phyloP scores from a whole-genome alignment of 2,113 vertebrate species.

The Noturus placidus region DNA sequence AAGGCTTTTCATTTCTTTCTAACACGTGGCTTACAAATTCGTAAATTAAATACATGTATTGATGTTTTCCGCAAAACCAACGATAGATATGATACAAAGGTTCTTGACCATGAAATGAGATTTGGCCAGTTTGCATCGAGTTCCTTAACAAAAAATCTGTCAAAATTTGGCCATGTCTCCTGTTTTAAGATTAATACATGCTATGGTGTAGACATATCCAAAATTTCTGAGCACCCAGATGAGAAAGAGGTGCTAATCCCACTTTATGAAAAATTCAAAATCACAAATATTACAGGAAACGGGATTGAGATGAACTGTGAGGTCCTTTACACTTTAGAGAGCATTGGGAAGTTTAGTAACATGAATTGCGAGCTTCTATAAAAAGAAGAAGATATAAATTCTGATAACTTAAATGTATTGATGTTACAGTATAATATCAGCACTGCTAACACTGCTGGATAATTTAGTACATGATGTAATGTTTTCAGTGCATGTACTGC shows the following conservation, averaged over 20 bases:
- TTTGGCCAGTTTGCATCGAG: slow-evolving; percentile 1
- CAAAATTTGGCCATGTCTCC: rapidly evolving
- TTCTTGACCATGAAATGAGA: not conserved
- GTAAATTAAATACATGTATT: not conserved
- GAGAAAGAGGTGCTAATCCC: slow-evolving; percentile 17
- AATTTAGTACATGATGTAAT: not conserved
- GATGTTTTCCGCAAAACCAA: not conserved
- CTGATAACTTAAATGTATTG: not conserved
- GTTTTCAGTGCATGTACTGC: not conserved
- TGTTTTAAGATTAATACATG: slow-evolving; percentile 13
- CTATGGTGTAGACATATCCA: not conserved
- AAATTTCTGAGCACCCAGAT: not conserved
- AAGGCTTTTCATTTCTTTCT: slow-evolving; percentile 1
- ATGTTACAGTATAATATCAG: not conserved
- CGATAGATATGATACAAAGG: not conserved
- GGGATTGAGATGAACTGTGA: not conserved
- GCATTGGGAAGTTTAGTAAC: not conserved
- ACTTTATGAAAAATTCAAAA: slow-evolving; percentile 10
- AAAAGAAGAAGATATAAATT: not conserved
- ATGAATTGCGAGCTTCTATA: not conserved
- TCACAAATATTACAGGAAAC: not conserved
- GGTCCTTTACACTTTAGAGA: not conserved
- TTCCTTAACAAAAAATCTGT: not conserved
- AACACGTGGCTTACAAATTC: not conserved
- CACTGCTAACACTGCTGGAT: not conserved